Conservation (phyloP, 2,888 invertebrate genomes). For the Orthosia gracilis region DNA sequence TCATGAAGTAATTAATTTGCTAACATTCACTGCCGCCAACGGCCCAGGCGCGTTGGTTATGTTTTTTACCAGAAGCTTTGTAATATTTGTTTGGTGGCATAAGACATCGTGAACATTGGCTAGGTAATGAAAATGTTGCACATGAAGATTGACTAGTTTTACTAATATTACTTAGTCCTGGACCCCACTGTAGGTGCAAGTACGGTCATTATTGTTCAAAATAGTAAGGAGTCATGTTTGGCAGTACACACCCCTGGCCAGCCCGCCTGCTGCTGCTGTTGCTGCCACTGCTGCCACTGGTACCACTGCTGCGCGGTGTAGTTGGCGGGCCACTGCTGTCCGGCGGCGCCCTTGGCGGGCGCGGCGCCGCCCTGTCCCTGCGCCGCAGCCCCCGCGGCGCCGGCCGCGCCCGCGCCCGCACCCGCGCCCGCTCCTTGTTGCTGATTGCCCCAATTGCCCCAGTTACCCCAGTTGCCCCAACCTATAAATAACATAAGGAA, state of each 20-base stretch:
- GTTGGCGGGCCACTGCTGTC: slow-evolving; percentile 80
- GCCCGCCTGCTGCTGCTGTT: slow-evolving; percentile 83
- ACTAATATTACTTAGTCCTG: too few species aligned
- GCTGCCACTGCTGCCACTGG: slow-evolving; percentile 90
- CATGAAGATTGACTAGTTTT: too few species aligned
- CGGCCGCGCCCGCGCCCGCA: slow-evolving; percentile 35
- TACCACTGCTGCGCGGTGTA: slow-evolving; percentile 88
- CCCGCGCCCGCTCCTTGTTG: slow-evolving; percentile 46
- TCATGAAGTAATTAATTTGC: too few species aligned
- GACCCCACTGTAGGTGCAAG: too few species aligned
- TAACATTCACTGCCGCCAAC: too few species aligned
- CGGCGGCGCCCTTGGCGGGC: slow-evolving; percentile 66
- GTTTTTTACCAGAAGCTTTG: too few species aligned
- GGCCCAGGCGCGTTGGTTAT: too few species aligned
- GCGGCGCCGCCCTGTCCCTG: slow-evolving; percentile 63
- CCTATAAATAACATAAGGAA: slow-evolving; percentile 52
- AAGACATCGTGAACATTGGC: too few species aligned
- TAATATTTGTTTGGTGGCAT: too few species aligned
- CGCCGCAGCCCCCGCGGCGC: slow-evolving; percentile 61
- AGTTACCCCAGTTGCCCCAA: slow-evolving; percentile 83
- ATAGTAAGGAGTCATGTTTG: not conserved
- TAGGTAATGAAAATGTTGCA: too few species aligned
- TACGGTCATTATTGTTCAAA: not conserved
- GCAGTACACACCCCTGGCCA: slow-evolving; percentile 79
- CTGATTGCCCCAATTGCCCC: slow-evolving; percentile 82